Evolutionary conservation across 2,797 vertebrate genomes (phyloP).

Genomic region (Esox masquinongy): DNA sequence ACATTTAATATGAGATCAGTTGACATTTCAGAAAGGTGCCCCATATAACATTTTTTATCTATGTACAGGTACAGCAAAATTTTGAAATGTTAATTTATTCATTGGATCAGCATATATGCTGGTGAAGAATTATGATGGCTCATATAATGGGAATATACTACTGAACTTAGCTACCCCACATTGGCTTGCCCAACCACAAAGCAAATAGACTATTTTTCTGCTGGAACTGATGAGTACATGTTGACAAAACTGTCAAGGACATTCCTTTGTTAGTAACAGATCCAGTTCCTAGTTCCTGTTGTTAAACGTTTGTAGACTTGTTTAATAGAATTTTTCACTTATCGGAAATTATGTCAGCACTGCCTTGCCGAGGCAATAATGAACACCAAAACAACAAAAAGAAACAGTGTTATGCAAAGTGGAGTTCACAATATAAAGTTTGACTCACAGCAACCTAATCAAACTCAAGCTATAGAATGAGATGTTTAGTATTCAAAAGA

Average conservation of each 20-base stretch:
- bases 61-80: not conserved
- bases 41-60: not conserved
- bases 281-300: not conserved
- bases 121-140: not conserved
- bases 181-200: not conserved
- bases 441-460: not conserved
- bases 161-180: not conserved
- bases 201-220: not conserved
- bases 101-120: not conserved
- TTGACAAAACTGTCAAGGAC: not conserved
- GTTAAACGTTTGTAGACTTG: not conserved
- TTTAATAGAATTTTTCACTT: not conserved
- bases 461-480: not conserved
- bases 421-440: not conserved
- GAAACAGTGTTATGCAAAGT: not conserved
- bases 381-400: too few species aligned
- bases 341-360: not conserved
- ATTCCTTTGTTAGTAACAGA: not conserved
- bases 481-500: not conserved
- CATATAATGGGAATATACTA: not conserved
- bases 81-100: conserved; percentile 19
- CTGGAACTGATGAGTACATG: not conserved
- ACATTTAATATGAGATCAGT: not conserved
- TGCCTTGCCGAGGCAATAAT: not conserved
- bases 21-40: conserved; percentile 13